Evolutionary conservation across 2,113 vertebrate species (phyloP), one percentile per base, ranked within the genome.

Genomic region (Paedocypris sp.): DNA sequence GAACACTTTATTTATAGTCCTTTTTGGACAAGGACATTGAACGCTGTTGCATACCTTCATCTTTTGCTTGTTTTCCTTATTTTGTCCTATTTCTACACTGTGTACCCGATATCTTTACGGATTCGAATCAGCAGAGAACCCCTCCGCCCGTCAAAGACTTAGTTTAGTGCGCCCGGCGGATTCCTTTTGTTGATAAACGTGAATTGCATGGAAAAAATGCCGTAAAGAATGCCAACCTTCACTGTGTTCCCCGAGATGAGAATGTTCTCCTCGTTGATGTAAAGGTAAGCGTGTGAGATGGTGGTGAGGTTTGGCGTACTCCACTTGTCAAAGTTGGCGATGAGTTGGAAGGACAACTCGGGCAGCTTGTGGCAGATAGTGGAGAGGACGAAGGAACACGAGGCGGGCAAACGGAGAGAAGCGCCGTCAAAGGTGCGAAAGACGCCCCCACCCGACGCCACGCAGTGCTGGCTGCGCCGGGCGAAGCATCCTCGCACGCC

Each of bases 311-410:
- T 98, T 62, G 95, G 95, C 0, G 87, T 87, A 52, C 90, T 95
- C 93, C 93, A 95, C 73, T 98, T 98, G 71, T 98, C 93, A 1
- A 98, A 98, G 82, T 96, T 98, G 67, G 94, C 93, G 62, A 98
- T 97, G 67, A 98, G 91, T 80, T 98, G 95, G 79, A 98, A 98
- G 73, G 95, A 98, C 77, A 97, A 88, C 75, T 96, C 93, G 0
- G 94, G 94, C 66, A 98, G 85, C 69, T 98, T 98, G 77, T 92
- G 94, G 77, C 95, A 98, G 83, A 96, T 98, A 16, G 95, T 98
- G 71, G 95, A 97, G 20, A 98, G 82, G 60, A 98, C 92, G 1
- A 98, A 98, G 67, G 95, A 96, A 4, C 95, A 98, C 67, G 94
- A 95, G 73, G 95, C 95, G 0, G 95, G 94, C 69, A 98, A 90